Base-by-base conservation (phyloP, 2,888 invertebrate genomes). In the Melangyna quadrimaculata region DNA sequence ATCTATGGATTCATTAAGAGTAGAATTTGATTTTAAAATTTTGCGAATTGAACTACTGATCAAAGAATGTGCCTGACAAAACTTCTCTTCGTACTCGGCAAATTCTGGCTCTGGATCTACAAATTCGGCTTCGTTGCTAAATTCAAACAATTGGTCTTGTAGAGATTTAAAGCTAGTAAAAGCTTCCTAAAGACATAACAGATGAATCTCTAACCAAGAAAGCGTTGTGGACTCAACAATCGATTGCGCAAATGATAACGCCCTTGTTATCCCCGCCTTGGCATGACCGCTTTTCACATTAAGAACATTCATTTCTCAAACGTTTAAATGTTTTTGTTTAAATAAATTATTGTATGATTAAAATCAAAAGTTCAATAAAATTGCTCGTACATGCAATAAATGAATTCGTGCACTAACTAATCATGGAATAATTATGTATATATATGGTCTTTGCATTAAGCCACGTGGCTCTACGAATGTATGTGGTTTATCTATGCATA, bases 51-150 rank as follows among this genome's bases (percentile, higher is more conserved):
- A 19, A 37, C 0, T 45, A 5, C 17, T 24, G 0, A 53, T 37
- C 27, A 37, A 29, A 2, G 55, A 40, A 57, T 70, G 29, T 1
- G 53, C 69, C 19, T 37, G 37, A 14, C 37, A 37, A 14, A 14
- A 37, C 14, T 37, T 37, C 10, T 40, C 40, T 40, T 40, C 40
- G 14, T 40, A 40, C 40, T 70, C 70, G 19, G 29, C 43, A 19
- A 71, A 69, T 17, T 69, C 69, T 24, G 2, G 24, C 29, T 70
- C 70, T 9, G 70, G 70, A 22, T 70, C 70, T 14, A 35, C 24
- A 12, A 72, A 59, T 6, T 45, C 59, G n/a, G 8, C 24, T 9
- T 59, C 59, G 3, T 35, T 35, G 8, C 37, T 45, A 22, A 48
- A 48, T 0, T 48, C 71, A n/a, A 14, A 59, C 6, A 72, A 24